A percentile compares a stretch with the other conserved stretches of the same genome.
phyloP scores from a whole-genome alignment of 1,140 invertebrate genomes.

The Drosophila lacteicornis region DNA sequence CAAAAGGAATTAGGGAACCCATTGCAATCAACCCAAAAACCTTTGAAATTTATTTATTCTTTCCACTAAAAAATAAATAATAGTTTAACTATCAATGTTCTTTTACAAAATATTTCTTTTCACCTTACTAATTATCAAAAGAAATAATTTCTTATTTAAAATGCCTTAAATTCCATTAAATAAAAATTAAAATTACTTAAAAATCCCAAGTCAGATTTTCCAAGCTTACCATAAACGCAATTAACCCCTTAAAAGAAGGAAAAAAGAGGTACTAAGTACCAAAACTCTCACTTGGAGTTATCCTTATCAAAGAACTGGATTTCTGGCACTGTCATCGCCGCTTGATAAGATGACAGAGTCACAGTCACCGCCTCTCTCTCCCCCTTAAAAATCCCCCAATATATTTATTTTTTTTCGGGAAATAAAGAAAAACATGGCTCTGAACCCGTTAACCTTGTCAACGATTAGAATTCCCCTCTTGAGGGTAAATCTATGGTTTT shows the following conservation, averaged over 20 bases:
- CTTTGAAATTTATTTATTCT: too few species aligned
- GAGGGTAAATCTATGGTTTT: background rate
- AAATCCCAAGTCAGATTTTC: too few species aligned
- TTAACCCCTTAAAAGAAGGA: background rate
- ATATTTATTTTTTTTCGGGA: background rate
- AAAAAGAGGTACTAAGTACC: background rate
- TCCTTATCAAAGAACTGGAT: constrained; percentile 28
- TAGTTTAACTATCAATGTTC: too few species aligned
- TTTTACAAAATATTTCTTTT: too few species aligned
- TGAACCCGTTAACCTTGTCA: constrained; percentile 40
- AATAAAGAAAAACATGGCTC: constrained; percentile 21
- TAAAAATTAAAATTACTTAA: too few species aligned
- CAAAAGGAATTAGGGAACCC: too few species aligned
- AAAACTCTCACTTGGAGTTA: background rate
- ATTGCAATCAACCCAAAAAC: too few species aligned
- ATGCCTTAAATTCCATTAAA: too few species aligned
- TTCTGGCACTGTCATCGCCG: constrained; percentile 24
- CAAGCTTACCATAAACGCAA: background rate
- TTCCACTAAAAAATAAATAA: too few species aligned
- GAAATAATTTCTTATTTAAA: too few species aligned
- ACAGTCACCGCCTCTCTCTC: background rate
- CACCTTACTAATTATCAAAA: too few species aligned
- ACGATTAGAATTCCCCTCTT: constrained; percentile 32
- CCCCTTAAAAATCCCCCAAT: constrained; percentile 4
- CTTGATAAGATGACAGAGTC: constrained; percentile 25